Percentiles rank a stretch among this genome's conserved stretches.
These are phyloP conservation scores for Anas georgica DNA, from an alignment of 2,797 vertebrate species.

Conservation along the genomic window DNA sequence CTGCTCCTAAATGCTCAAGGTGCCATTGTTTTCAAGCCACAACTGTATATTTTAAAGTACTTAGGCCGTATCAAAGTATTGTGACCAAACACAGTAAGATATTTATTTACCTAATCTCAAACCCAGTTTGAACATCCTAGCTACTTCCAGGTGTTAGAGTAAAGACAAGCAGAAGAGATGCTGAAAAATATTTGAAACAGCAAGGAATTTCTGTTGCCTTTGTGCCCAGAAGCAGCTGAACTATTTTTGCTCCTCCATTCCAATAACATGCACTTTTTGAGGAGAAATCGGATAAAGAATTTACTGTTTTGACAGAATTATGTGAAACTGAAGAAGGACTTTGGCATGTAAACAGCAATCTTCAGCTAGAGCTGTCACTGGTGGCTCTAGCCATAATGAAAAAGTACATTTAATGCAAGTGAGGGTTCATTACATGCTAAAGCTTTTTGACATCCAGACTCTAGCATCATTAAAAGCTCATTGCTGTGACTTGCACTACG, in stretches of 20 bases:
- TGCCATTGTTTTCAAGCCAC: neutral
- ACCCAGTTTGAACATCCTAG: neutral
- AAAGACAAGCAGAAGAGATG: slow-evolving; percentile 24
- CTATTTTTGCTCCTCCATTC: neutral
- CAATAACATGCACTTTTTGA: neutral
- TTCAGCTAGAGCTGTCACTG: neutral
- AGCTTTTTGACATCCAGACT: neutral
- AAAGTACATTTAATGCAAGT: neutral
- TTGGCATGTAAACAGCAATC: neutral
- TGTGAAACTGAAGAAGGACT: neutral
- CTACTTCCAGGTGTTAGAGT: slow-evolving; percentile 11
- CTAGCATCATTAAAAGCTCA: rapidly evolving
- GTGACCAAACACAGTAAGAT: slow-evolving; percentile 31
- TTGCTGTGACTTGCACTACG: neutral
- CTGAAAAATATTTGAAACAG: slow-evolving; percentile 4
- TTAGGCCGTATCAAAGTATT: neutral
- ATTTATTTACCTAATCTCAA: neutral
- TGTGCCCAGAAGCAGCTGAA: neutral
- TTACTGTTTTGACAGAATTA: neutral
- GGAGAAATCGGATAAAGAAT: neutral
- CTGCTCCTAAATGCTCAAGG: neutral
- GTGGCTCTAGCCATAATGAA: neutral
- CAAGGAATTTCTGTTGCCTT: neutral
- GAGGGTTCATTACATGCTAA: neutral
- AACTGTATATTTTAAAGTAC: slow-evolving; percentile 28